Base-by-base conservation (phyloP, 1,140 invertebrate genomes). In the Medauroidea extradentata region DNA sequence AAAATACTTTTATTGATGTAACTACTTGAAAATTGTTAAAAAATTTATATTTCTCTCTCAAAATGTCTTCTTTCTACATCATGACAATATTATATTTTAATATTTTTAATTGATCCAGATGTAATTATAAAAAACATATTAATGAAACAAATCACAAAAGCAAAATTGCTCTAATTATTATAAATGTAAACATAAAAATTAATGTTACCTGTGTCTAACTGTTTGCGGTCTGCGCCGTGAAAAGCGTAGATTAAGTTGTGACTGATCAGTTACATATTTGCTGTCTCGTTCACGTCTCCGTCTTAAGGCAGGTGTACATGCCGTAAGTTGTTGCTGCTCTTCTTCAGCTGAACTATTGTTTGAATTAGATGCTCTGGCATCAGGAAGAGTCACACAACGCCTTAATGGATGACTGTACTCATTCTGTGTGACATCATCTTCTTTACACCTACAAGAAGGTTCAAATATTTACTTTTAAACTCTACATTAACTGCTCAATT, bases 181-280 rank as follows among this genome's bases (percentile, higher is more conserved):
- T n/a, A n/a, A n/a, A n/a, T n/a, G n/a, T n/a, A n/a, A n/a, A n/a
- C n/a, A n/a, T n/a, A n/a, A n/a, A n/a, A n/a, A n/a, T n/a, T n/a
- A n/a, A n/a, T n/a, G n/a, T n/a, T 24, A 21, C 29, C 19, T 42
- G 19, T 53, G 18, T 24, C 25, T 23, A 9, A 19, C 66, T 13
- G 67, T 60, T 49, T 59, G 53, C 34, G 70, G 69, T 57, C 71
- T 63, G 41, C 81, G 73, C 57, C 87, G 78, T 68, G 84, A 82
- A 75, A 90, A 90, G 38, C 86, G 76, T 49, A 90, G 74, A 67
- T 87, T 86, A 56, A 89, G 74, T 68, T 90, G 86, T 23, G 83
- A 81, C 41, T 83, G 82, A 72, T 90, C 87, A 3, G 83, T 83
- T 0, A 88, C 85, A 71, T 90, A 90, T 69, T 90, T 90, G 49